These are phyloP conservation scores for Patiria miniata DNA, from an alignment of 35 echinoderm and acorn worm genomes.

Conservation along the genomic window DNA sequence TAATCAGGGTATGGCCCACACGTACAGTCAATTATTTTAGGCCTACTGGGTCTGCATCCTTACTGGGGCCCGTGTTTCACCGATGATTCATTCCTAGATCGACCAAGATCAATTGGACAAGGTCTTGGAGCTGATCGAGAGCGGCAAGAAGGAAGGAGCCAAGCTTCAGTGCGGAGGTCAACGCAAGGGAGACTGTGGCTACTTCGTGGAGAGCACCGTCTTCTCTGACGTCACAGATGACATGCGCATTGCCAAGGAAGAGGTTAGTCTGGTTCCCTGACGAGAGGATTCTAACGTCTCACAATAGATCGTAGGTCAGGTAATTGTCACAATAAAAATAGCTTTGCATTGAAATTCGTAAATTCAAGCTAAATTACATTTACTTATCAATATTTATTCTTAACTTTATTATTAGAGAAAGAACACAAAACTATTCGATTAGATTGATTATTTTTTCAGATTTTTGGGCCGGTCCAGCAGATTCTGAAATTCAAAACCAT, in stretches of 20 bases:
- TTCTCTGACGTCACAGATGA: constrained; percentile 62
- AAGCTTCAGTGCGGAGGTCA: constrained; percentile 48
- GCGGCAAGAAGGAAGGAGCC: constrained; percentile 48
- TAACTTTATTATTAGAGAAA: too few species aligned
- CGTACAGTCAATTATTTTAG: too few species aligned
- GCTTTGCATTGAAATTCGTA: too few species aligned
- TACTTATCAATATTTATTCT: too few species aligned
- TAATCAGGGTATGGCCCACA: too few species aligned
- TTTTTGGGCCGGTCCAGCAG: constrained; percentile 95
- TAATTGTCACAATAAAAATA: too few species aligned
- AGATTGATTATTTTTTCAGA: constrained; percentile 47
- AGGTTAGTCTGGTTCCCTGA: constrained; percentile 40
- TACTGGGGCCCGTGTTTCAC: background rate
- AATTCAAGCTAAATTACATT: too few species aligned
- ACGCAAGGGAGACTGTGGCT: constrained; percentile 24
- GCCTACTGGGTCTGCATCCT: too few species aligned
- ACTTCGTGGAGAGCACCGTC: constrained; percentile 42
- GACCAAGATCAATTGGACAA: constrained; percentile 47
- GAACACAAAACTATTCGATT: background rate
- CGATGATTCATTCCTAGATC: constrained; percentile 36
- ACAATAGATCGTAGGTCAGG: too few species aligned
- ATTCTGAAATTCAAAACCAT: constrained; percentile 87
- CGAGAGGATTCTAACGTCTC: too few species aligned
- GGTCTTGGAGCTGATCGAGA: constrained; percentile 49
- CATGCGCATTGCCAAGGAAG: constrained; percentile 63